phyloP scores from a whole-genome alignment of 2,113 vertebrate species.

The Calyptommatus sinebrachiatus region DNA sequence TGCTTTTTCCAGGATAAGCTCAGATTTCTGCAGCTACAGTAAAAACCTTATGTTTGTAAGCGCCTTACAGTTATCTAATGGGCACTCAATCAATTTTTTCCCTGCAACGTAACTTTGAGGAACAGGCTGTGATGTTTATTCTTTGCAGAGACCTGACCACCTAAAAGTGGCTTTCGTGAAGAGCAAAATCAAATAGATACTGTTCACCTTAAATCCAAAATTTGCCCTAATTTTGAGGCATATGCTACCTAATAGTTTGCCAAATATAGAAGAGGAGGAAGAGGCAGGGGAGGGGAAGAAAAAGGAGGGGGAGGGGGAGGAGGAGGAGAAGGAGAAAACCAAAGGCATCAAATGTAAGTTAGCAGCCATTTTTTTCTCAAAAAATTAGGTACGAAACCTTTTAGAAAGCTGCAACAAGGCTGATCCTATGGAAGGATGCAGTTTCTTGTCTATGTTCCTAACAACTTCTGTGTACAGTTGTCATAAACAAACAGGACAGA shows the following conservation, averaged over 20 bases:
- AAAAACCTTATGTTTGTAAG: conserved; percentile 62
- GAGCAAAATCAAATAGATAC: not conserved
- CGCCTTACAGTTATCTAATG: conserved; percentile 62
- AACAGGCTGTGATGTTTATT: conserved; percentile 17
- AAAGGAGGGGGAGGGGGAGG: not conserved
- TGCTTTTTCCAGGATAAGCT: conserved; percentile 58
- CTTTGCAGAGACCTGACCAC: not conserved
- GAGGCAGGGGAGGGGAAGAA: not conserved
- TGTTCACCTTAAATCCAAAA: not conserved
- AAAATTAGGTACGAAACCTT: no score
- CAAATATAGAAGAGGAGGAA: not conserved
- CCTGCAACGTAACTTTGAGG: conserved; percentile 18
- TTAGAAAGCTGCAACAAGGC: no score
- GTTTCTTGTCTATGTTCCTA: no score
- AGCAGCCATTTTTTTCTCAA: no score
- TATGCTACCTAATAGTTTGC: not conserved
- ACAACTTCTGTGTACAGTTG: no score
- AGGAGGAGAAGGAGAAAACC: no score
- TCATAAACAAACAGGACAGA: no score
- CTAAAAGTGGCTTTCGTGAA: not conserved
- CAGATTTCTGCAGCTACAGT: conserved; percentile 62
- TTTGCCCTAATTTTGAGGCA: not conserved
- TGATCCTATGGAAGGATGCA: no score
- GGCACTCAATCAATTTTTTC: conserved; percentile 20
- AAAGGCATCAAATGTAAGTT: not conserved